Conservation (phyloP, 2,113 vertebrate genomes). For the Talpa occidentalis region DNA sequence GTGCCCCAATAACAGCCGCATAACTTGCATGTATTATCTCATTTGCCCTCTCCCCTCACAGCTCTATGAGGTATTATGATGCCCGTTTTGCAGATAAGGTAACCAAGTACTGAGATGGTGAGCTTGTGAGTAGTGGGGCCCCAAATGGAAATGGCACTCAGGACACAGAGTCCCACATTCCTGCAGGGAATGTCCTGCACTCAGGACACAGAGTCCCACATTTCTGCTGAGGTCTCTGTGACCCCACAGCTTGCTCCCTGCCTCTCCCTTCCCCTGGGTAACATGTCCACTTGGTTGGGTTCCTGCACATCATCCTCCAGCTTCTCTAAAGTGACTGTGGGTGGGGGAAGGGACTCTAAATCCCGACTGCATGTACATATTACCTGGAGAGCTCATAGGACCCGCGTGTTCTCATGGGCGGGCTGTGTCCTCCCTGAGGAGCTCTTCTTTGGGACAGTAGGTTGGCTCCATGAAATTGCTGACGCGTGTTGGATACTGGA, state of each 20-base stretch:
- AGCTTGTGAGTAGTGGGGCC: not conserved
- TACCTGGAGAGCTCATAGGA: not conserved
- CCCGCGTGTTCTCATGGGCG: not conserved
- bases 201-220: fast-evolving
- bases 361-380: not conserved
- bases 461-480: too few species aligned
- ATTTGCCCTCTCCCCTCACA: not conserved
- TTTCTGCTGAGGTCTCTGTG: not conserved
- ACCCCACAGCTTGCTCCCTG: not conserved
- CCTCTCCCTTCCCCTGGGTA: not conserved
- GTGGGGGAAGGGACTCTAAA: not conserved
- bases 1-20: not conserved
- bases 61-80: not conserved
- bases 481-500: too few species aligned
- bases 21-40: not conserved
- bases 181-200: not conserved
- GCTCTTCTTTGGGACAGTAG: fast-evolving
- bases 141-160: fast-evolving
- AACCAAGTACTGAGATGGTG: not conserved
- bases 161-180: not conserved
- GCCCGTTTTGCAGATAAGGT: not conserved
- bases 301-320: not conserved
- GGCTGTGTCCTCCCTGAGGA: not conserved
- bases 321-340: not conserved
- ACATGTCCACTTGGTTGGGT: not conserved